phyloP scores from a whole-genome alignment of 2,888 invertebrate genomes.

The Holacanthella duospinosa region DNA sequence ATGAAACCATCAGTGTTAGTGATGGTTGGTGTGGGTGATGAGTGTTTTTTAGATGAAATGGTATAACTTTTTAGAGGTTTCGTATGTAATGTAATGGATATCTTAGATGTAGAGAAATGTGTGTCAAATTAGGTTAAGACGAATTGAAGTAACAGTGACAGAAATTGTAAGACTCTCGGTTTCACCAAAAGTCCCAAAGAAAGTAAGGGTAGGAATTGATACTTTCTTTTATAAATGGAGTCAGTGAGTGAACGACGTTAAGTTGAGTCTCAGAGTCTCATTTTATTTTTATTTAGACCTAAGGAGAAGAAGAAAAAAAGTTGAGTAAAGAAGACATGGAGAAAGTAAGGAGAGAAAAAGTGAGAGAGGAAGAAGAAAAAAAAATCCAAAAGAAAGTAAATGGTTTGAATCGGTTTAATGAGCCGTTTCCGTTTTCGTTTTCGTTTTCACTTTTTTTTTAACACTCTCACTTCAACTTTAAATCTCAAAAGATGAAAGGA shows the following conservation, averaged over 20 bases:
- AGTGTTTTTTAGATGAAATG: too few relatives aligned
- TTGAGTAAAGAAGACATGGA: too few relatives aligned
- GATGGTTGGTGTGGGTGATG: too few relatives aligned
- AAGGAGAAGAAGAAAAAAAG: too few relatives aligned
- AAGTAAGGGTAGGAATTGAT: not conserved
- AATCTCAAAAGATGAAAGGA: not conserved
- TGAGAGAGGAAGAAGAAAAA: conserved; percentile 4
- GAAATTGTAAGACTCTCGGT: conserved; percentile 10
- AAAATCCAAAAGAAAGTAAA: conserved; percentile 17
- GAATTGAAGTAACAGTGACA: conserved; percentile 7
- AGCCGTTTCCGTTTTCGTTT: conserved; percentile 35
- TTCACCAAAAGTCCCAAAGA: conserved; percentile 7
- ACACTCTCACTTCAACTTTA: not conserved
- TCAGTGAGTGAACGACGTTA: conserved; percentile 17
- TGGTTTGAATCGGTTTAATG: conserved; percentile 36
- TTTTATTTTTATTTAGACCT: too few relatives aligned
- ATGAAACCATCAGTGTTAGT: too few relatives aligned
- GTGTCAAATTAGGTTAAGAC: not conserved
- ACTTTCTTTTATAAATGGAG: conserved; percentile 3
- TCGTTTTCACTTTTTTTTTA: conserved; percentile 6
- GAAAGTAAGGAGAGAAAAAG: conserved; percentile 1
- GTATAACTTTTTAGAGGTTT: too few relatives aligned
- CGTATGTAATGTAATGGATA: too few relatives aligned
- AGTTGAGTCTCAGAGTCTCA: conserved; percentile 3
- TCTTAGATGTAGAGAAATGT: too few relatives aligned